Percentiles rank a stretch among this genome's conserved stretches.
phyloP scores from a whole-genome alignment of 2,113 vertebrate species.

The Myiopsitta monachus region DNA sequence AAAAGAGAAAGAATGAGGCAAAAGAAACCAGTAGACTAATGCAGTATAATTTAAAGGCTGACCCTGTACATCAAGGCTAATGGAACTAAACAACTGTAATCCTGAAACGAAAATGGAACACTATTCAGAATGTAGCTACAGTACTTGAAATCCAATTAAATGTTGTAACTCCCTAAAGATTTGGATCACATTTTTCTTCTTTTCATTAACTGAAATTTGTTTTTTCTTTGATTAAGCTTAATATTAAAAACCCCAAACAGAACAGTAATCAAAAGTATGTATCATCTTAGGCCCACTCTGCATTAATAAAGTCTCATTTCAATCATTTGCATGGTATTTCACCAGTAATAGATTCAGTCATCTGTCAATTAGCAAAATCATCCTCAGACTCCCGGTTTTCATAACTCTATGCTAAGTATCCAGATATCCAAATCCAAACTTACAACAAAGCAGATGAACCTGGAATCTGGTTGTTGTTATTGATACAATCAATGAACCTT shows the following conservation, averaged over 20 bases:
- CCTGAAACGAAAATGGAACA: constrained; percentile 43
- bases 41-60: constrained; percentile 29
- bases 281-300: not conserved
- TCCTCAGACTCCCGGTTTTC: not conserved
- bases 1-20: not conserved
- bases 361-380: not conserved
- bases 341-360: not conserved
- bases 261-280: constrained; percentile 5
- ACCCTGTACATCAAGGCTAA: constrained; percentile 50
- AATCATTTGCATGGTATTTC: not conserved
- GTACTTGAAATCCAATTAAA: constrained; percentile 68
- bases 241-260: constrained; percentile 35
- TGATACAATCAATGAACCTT: not conserved
- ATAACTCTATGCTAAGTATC: not conserved
- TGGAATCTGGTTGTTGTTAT: not conserved
- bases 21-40: not conserved
- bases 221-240: constrained; percentile 59
- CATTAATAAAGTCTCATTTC: constrained; percentile 26
- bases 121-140: constrained; percentile 15
- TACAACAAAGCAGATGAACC: not conserved
- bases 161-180: constrained; percentile 24
- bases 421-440: not conserved
- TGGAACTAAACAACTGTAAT: constrained; percentile 48
- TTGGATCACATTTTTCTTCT: not conserved
- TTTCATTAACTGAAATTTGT: constrained; percentile 45